Percentiles rank a stretch among this genome's conserved stretches.
Conservation (phyloP, 2,797 vertebrate species). For the Helostoma temminkii region DNA sequence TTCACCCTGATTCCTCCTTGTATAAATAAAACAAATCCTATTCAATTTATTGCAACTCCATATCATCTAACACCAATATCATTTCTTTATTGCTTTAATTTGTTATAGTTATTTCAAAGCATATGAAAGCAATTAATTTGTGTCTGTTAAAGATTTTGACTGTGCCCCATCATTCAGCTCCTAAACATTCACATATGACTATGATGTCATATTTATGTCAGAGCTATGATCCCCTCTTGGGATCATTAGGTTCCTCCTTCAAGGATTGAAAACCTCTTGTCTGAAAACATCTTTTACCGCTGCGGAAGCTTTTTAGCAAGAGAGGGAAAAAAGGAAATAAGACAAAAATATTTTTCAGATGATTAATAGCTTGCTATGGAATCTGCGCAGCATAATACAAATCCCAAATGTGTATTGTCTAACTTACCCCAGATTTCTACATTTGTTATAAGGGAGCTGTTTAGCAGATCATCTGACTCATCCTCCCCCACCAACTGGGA, state of each 20-base stretch:
- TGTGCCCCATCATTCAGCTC: conserved; percentile 1
- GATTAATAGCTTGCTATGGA: neutral
- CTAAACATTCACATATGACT: conserved; percentile 65
- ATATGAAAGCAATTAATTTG: no score
- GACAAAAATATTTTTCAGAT: neutral
- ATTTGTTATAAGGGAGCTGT: neutral
- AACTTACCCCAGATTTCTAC: neutral
- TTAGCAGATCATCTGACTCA: conserved; percentile 21
- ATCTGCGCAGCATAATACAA: neutral
- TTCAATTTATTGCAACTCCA: neutral
- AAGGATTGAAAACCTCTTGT: conserved; percentile 24
- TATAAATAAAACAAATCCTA: conserved; percentile 1
- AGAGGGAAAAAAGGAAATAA: neutral
- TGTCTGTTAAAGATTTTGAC: conserved; percentile 4
- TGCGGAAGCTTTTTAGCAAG: neutral
- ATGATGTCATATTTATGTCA: conserved; percentile 55
- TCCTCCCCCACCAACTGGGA: conserved; percentile 10
- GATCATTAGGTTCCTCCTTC: conserved; percentile 18
- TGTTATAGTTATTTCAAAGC: no score
- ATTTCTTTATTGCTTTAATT: no score
- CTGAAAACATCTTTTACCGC: no score
- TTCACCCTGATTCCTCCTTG: conserved; percentile 8
- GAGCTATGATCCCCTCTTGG: conserved; percentile 32
- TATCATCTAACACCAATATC: no score
- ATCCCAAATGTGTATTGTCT: neutral